Base-by-base conservation (phyloP, 2,113 vertebrate genomes). In the Hylia prasina region DNA sequence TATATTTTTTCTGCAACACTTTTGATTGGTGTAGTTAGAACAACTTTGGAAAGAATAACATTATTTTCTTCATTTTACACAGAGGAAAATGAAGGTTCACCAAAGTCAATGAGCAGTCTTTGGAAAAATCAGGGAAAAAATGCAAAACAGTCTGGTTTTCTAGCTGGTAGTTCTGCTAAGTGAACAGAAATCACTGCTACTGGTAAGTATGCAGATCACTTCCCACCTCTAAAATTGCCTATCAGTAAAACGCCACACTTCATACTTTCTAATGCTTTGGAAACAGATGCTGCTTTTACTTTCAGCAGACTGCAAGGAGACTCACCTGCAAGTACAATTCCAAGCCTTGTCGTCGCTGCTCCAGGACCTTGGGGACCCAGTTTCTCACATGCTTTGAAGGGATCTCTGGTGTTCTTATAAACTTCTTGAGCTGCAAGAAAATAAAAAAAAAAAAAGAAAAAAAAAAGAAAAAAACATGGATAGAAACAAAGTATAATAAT, bases 311-410 rank as follows among this genome's bases (percentile, higher is more conserved):
- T 54, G 25, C 87, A 81, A 83, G 40, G 33, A 25, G 27, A 73
- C 96, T 96, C 96, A 99, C 99, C 99, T 99, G 99, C 82, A 99
- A 98, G 84, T 99, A 99, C 37, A 98, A 94, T 95, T 99, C 99
- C 91, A 99, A 98, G 48, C 99, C 99, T 42, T 98, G 99, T 37
- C 99, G 98, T 70, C 99, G 98, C 89, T 99, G 99, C 90, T 99
- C 99, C 96, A 99, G 95, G 30, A 99, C 99, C 96, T 99, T 99
- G 23, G 99, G 99, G 50, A 99, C 98, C 99, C 99, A 99, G 98
- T 99, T 99, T 89, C 99, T 98, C 18, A 99, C 99, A 3, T 99
- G 99, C 90, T 99, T 99, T 44, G 99, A 99, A 54, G 99, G 99
- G 35, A 99, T 99, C 97, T 99, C 99, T 22, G 99, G 99, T 15